Base-by-base conservation (phyloP, 2,797 vertebrate genomes). In the Halcyon chelicuti region DNA sequence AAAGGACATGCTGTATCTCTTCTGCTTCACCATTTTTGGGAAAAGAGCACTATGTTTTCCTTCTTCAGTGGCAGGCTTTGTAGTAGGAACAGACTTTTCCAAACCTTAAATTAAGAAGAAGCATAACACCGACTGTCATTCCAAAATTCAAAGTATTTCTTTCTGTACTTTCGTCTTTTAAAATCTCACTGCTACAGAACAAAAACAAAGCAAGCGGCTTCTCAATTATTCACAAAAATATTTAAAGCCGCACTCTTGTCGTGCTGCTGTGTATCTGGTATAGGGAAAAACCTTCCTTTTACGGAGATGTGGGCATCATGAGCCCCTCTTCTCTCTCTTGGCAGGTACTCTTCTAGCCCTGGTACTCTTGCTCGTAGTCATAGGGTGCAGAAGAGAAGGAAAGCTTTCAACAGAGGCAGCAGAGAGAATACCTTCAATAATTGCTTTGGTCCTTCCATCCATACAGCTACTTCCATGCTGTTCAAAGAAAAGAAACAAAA, bases 21-120 rank as follows among this genome's bases (percentile, higher is more conserved):
- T 51, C 35, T 78, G 26, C 57, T 75, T 93, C 88, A 76, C 90
- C 85, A 68, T 93, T 95, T 94, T 88, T 94, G 90, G 91, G 60
- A 91, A 91, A 90, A 73, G 35, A 68, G 57, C 23, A 4, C 75
- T 54, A 0, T 88, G 75, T 95, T 96, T 96, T 93, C 42, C 44
- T 94, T 87, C 75, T 80, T 25, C 66, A 78, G 68, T 88, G 54
- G 22, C 37, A 21, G 3, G 26, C 65, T 94, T 94, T 85, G 49
- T 91, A 74, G 65, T 75, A 87, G 49, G 85, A 86, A 51, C 35
- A 14, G 87, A 16, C 42, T 93, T 90, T 40, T 70, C 60, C 20
- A 76, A 78, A 71, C 7, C 19, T 93, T 94, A 79, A 89, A 37
- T 87, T 89, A 79, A 67, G 58, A 74, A 63, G 25, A 1, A 60